phyloP scores from a whole-genome alignment of 2,797 vertebrate species.

The Leuciscus waleckii region DNA sequence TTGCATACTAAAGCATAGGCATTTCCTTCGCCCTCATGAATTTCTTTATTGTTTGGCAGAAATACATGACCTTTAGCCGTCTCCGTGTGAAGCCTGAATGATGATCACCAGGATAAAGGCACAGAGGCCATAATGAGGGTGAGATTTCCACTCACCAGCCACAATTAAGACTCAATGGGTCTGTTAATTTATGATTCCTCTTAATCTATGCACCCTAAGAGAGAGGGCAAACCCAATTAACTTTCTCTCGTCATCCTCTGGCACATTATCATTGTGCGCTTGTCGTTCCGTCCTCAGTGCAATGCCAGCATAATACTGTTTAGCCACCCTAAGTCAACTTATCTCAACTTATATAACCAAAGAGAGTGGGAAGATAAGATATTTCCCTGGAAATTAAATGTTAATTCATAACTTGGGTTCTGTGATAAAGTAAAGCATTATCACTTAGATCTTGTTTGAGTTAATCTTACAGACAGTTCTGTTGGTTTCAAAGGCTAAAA shows the following conservation, averaged over 20 bases:
- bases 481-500: not conserved
- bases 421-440: not conserved
- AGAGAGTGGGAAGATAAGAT: not conserved
- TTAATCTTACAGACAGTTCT: not conserved
- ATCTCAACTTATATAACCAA: not conserved
- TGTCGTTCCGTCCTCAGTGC: not conserved
- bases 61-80: slow-evolving; percentile 24
- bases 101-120: slow-evolving; percentile 7
- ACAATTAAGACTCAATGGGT: slow-evolving; percentile 39
- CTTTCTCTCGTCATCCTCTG: slow-evolving; percentile 32
- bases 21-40: not conserved
- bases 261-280: slow-evolving; percentile 16
- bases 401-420: not conserved
- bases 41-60: slow-evolving; percentile 15
- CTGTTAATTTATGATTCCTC: slow-evolving; percentile 52
- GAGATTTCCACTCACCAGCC: slow-evolving; percentile 21
- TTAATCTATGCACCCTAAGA: slow-evolving; percentile 40
- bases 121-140: slow-evolving; percentile 41
- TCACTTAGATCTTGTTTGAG: not conserved
- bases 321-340: slow-evolving; percentile 12
- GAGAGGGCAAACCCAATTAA: slow-evolving; percentile 59
- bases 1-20: slow-evolving; percentile 13
- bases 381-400: slow-evolving; percentile 4
- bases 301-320: not conserved
- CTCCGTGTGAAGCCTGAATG: not conserved